These are phyloP conservation scores for Pseudomyrmex dendroicus DNA, from an alignment of 1,140 invertebrate species.

Conservation along the genomic window DNA sequence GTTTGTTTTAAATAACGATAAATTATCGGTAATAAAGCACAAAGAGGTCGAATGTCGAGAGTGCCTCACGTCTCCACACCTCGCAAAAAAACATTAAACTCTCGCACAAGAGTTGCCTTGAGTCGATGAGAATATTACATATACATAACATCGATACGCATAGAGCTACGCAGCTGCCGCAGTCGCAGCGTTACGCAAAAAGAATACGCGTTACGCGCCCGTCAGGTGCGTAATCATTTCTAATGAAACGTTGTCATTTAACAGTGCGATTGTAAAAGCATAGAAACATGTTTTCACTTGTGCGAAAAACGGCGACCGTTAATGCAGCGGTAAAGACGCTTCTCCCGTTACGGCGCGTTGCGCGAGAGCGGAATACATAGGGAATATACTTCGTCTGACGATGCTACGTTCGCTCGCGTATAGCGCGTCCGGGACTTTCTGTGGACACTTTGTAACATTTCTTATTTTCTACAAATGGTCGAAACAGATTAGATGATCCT, in stretches of 20 bases:
- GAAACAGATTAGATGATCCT: not conserved
- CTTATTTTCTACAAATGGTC: slow-evolving; percentile 55
- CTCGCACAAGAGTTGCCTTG: not conserved
- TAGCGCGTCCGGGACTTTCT: slow-evolving; percentile 54
- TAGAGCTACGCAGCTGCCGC: not conserved
- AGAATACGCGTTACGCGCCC: slow-evolving; percentile 36
- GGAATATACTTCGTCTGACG: slow-evolving; percentile 70
- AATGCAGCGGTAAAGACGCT: slow-evolving; percentile 86
- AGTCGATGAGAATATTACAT: slow-evolving; percentile 5
- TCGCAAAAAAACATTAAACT: too few species aligned
- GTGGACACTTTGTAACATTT: slow-evolving; percentile 18
- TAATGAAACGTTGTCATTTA: slow-evolving; percentile 84
- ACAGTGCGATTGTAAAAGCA: slow-evolving; percentile 80
- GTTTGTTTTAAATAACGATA: not conserved
- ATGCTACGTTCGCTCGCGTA: slow-evolving; percentile 33
- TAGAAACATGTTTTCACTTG: slow-evolving; percentile 85
- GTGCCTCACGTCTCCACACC: not conserved
- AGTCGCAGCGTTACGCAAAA: slow-evolving; percentile 32
- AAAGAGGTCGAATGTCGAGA: too few species aligned
- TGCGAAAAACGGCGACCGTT: slow-evolving; percentile 85
- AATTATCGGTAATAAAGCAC: too few species aligned
- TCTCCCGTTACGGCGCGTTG: slow-evolving; percentile 84
- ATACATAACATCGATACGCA: not conserved
- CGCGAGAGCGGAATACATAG: slow-evolving; percentile 69
- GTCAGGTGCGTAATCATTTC: slow-evolving; percentile 82